Base-by-base conservation (phyloP, 1,140 invertebrate genomes). In the Megathymus violae region DNA sequence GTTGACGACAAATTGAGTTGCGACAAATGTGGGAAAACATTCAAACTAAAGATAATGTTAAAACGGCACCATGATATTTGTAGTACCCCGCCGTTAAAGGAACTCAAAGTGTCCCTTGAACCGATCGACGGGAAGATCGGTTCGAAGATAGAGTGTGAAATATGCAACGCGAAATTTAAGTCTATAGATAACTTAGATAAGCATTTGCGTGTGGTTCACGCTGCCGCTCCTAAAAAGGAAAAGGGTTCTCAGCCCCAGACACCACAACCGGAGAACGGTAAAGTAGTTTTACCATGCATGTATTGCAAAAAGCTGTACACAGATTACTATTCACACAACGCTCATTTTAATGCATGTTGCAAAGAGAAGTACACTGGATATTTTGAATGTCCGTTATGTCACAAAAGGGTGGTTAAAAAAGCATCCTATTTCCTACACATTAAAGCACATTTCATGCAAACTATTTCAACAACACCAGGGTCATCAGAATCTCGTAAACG, bases 21-120 rank as follows among this genome's bases (percentile, higher is more conserved):
- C 48, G 77, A 85, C 0, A 83, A 80, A 60, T 92, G 91, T 58
- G 82, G 77, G 5, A 91, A 88, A 56, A 78, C 75, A 3, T 91
- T 91, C 50, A 91, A 91, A 59, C 72, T 89, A 38, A 90, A 91
- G 40, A 79, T 79, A 56, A 79, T 79, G 76, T 34, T 79, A 5
- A 79, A 79, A 22, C 62, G 76, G 2, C 76, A 79, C 25, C 7
- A 62, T 11, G 85, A 83, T 2, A 38, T 67, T 7, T 90, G 80
- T 36, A 50, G 51, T 0, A 74, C 62, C 15, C 60, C 61, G 0
- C 64, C 74, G 0, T 46, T 50, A 48, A 70, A 74, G 10, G 75
- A 88, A 50, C 59, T 90, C 7, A 64, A 78, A 16, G 66, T 89
- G 4, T 72, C 84, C 0, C 47, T 89, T 34, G 73, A 87, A 52